phyloP scores from a whole-genome alignment of 2,113 vertebrate species.

The Calyptomena viridis region DNA sequence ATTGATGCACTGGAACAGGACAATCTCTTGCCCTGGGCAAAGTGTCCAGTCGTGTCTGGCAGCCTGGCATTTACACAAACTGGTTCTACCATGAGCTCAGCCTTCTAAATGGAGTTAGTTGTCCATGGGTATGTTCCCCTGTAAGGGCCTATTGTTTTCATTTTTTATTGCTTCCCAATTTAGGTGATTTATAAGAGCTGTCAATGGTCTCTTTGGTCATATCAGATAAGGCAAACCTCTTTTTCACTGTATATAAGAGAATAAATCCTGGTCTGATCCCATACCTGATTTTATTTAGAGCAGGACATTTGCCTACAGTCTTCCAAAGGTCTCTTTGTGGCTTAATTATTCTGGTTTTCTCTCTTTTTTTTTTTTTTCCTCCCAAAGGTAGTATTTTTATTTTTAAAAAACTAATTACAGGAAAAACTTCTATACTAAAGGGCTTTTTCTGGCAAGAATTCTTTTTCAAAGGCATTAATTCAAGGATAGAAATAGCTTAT shows the following conservation, averaged over 20 bases:
- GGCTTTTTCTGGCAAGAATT: not conserved
- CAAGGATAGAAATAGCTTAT: not conserved
- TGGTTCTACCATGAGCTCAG: not conserved
- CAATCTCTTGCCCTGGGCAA: not conserved
- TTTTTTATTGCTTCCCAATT: not conserved
- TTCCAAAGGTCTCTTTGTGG: not conserved
- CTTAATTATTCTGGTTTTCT: not conserved
- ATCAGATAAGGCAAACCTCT: not conserved
- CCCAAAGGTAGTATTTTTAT: not conserved
- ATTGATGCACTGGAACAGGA: not conserved
- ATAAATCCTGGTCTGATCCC: not conserved
- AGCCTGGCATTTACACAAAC: not conserved
- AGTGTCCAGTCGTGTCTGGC: not conserved
- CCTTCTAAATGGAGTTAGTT: not conserved
- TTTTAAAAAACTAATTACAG: not conserved
- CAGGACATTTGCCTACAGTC: not conserved
- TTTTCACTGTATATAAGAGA: not conserved
- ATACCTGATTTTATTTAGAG: not conserved
- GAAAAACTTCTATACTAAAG: not conserved
- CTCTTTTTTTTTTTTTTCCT: not conserved
- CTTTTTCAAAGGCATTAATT: not conserved
- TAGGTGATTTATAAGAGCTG: not conserved
- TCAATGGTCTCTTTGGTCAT: rapidly evolving
- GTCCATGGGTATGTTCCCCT: not conserved
- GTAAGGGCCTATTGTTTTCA: not conserved